Evolutionary conservation across 2,113 vertebrate genomes (phyloP).

Genomic region (Myodes glareolus): DNA sequence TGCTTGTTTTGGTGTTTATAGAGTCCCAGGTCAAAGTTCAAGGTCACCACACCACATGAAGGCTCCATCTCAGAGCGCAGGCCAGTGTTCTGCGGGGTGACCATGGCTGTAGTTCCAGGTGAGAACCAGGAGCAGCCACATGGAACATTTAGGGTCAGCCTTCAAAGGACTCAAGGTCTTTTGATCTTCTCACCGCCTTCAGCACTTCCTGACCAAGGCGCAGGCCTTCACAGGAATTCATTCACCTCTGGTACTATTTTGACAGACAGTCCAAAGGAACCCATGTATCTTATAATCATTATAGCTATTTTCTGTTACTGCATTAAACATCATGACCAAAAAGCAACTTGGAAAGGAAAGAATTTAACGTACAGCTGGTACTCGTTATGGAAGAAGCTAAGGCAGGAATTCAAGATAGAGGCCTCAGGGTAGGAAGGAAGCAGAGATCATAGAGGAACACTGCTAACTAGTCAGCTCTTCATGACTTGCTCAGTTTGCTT

Average conservation of each 20-base stretch:
- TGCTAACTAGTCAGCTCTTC: not conserved
- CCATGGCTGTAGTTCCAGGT: not conserved
- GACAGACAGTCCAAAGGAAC: not conserved
- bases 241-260: not conserved
- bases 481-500: not conserved
- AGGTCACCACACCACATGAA: not conserved
- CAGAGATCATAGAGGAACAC: not conserved
- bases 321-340: not conserved
- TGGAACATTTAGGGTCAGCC: not conserved
- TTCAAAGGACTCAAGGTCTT: not conserved
- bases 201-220: not conserved
- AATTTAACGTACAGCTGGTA: not conserved
- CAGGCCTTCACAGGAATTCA: not conserved
- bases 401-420: not conserved
- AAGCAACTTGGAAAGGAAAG: not conserved
- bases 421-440: not conserved
- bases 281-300: not conserved
- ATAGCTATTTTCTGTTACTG: not conserved
- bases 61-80: not conserved
- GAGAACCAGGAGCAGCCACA: not conserved
- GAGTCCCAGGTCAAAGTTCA: rapidly evolving
- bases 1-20: not conserved
- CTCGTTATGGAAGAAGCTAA: not conserved
- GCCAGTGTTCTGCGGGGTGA: not conserved
- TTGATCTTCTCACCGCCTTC: not conserved